These are phyloP conservation scores for Emmelina monodactyla DNA, from an alignment of 2,888 invertebrate species.

Conservation along the genomic window DNA sequence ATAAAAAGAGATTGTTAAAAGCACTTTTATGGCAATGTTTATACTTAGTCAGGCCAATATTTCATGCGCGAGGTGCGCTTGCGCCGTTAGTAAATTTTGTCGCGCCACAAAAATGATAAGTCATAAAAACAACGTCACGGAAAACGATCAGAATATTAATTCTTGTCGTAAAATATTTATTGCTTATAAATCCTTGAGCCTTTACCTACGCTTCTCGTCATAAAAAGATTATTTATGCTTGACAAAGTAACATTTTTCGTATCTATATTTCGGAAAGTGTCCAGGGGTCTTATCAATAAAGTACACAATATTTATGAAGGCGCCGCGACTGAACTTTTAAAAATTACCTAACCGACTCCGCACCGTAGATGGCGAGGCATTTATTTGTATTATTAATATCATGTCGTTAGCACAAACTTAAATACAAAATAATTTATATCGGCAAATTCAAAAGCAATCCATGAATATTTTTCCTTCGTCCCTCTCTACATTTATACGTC, in stretches of 20 bases:
- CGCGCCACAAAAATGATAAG: slow-evolving; percentile 63
- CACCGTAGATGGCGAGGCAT: too few species aligned
- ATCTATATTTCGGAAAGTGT: slow-evolving; percentile 57
- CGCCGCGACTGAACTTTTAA: slow-evolving; percentile 22
- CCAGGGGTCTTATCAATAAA: slow-evolving; percentile 55
- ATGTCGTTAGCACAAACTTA: too few species aligned
- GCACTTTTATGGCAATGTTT: slow-evolving; percentile 54
- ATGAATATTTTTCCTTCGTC: too few species aligned
- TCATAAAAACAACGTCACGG: slow-evolving; percentile 65
- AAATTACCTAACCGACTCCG: neutral
- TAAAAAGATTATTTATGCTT: slow-evolving; percentile 66
- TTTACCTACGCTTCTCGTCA: slow-evolving; percentile 65
- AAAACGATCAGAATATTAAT: slow-evolving; percentile 67
- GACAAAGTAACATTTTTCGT: slow-evolving; percentile 65
- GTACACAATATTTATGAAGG: slow-evolving; percentile 54
- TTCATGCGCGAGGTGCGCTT: slow-evolving; percentile 39
- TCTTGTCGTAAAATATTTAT: slow-evolving; percentile 66
- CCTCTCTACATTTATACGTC: too few species aligned
- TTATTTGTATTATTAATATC: too few species aligned
- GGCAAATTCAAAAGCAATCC: too few species aligned
- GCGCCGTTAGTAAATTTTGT: slow-evolving; percentile 31
- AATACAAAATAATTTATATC: too few species aligned
- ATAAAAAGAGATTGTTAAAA: slow-evolving; percentile 50
- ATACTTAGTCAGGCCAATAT: slow-evolving; percentile 47
- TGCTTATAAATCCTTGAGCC: slow-evolving; percentile 66